Percentiles rank a stretch among this genome's conserved stretches.
phyloP scores from a whole-genome alignment of 1,140 invertebrate species.

The Zaprionus lachaisei region DNA sequence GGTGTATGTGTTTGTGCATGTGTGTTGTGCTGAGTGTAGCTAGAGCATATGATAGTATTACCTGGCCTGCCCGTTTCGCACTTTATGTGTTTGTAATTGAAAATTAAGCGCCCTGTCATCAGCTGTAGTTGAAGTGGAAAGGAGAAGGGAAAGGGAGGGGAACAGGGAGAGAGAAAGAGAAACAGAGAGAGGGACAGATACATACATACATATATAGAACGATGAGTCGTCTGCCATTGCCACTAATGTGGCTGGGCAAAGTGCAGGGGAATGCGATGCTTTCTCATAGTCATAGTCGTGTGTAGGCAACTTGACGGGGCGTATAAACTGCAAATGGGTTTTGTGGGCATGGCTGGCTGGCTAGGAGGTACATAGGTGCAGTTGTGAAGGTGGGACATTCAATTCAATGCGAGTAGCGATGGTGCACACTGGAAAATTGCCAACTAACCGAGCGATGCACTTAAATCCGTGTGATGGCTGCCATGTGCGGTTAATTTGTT shows the following conservation, averaged over 20 bases:
- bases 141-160: background rate
- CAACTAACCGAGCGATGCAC: constrained; percentile 62
- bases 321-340: background rate
- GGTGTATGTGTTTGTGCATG: background rate
- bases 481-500: constrained; percentile 76
- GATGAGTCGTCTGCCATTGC: background rate
- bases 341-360: background rate
- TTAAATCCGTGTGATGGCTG: constrained; percentile 64
- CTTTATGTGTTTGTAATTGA: constrained; percentile 73
- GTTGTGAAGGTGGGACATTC: constrained; percentile 25
- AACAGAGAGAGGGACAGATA: background rate
- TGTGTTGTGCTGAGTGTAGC: constrained; percentile 9
- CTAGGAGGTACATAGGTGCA: background rate
- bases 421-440: constrained; percentile 58
- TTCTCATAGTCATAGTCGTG: background rate
- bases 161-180: background rate
- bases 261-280: background rate
- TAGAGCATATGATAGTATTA: constrained; percentile 66
- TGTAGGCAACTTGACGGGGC: background rate
- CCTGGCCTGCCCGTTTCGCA: constrained; percentile 42
- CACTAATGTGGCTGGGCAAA: constrained; percentile 5
- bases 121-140: constrained; percentile 6
- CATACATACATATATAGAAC: background rate
- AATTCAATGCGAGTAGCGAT: constrained; percentile 32
- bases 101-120: constrained; percentile 75